Percentiles rank a stretch among this genome's conserved stretches.
phyloP scores from a whole-genome alignment of 2,113 vertebrate genomes.

The Chunga burmeisteri region DNA sequence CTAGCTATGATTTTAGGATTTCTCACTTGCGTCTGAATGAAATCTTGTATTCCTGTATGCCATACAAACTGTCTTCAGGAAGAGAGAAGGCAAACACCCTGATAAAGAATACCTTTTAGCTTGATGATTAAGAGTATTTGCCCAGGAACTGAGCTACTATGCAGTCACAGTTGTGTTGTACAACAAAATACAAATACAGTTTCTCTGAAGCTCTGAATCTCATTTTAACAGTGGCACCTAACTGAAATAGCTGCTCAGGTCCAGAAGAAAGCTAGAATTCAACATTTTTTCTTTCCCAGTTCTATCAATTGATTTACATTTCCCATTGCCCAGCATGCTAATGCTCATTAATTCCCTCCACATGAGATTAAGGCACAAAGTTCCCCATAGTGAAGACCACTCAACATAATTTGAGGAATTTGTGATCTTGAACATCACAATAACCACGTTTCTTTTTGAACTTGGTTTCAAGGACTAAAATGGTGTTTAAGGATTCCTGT shows the following conservation, averaged over 20 bases:
- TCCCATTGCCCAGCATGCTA: neutral
- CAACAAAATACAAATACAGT: neutral
- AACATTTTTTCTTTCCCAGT: neutral
- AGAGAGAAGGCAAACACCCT: neutral
- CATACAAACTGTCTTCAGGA: neutral
- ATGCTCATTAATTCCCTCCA: neutral
- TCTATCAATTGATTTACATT: neutral
- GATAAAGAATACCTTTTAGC: neutral
- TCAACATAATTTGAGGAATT: neutral
- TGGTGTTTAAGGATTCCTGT: neutral
- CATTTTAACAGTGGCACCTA: neutral
- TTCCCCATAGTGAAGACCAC: neutral
- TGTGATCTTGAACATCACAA: neutral
- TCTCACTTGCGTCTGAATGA: neutral
- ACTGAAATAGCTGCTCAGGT: neutral
- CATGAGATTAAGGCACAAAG: neutral
- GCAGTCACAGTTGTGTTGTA: neutral
- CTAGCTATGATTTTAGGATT: neutral
- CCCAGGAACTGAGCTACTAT: neutral
- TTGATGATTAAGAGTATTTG: neutral
- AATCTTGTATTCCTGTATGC: neutral
- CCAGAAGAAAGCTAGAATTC: neutral
- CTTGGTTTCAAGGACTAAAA: neutral
- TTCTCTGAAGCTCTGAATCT: neutral
- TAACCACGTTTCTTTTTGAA: neutral